phyloP scores from a whole-genome alignment of 37 sponge, comb jelly and placozoan genomes.

The Eunapius fragilis region DNA sequence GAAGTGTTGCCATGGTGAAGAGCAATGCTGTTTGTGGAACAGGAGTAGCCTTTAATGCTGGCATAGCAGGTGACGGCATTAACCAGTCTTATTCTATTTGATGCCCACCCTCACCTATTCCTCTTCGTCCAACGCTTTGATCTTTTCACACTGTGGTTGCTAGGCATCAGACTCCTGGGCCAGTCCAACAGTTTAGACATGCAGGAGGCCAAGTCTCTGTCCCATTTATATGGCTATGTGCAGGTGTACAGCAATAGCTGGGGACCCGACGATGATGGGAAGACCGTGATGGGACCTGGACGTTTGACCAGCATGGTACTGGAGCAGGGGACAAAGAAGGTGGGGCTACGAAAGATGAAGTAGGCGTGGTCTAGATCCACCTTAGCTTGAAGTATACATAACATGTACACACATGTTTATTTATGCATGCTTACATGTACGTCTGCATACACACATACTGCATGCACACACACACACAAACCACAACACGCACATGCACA shows the following conservation, averaged over 20 bases:
- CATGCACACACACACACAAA: background rate
- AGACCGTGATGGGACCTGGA: slow-evolving; percentile 82
- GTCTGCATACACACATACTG: background rate
- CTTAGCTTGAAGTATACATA: too few species aligned
- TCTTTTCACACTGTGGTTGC: too few species aligned
- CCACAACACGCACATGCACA: too few species aligned
- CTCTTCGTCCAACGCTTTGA: too few species aligned
- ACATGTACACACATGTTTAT: background rate
- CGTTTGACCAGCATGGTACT: slow-evolving; percentile 52
- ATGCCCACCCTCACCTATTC: background rate
- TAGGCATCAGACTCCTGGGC: background rate
- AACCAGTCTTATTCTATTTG: background rate
- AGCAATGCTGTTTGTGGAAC: slow-evolving; percentile 70
- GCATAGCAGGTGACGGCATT: slow-evolving; percentile 65
- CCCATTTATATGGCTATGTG: slow-evolving; percentile 50
- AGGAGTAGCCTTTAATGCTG: slow-evolving; percentile 83
- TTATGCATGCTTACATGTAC: background rate
- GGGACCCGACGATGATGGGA: slow-evolving; percentile 89
- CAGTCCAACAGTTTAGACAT: slow-evolving; percentile 51
- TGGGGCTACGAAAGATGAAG: background rate
- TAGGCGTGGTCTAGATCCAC: too few species aligned
- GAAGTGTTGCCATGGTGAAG: slow-evolving; percentile 79
- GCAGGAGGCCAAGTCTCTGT: slow-evolving; percentile 72
- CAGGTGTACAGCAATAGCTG: slow-evolving; percentile 88
- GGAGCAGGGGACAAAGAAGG: slow-evolving; percentile 49